These are phyloP conservation scores for Amphiduros pacificus DNA, from an alignment of 2,888 invertebrate genomes.

Conservation along the genomic window DNA sequence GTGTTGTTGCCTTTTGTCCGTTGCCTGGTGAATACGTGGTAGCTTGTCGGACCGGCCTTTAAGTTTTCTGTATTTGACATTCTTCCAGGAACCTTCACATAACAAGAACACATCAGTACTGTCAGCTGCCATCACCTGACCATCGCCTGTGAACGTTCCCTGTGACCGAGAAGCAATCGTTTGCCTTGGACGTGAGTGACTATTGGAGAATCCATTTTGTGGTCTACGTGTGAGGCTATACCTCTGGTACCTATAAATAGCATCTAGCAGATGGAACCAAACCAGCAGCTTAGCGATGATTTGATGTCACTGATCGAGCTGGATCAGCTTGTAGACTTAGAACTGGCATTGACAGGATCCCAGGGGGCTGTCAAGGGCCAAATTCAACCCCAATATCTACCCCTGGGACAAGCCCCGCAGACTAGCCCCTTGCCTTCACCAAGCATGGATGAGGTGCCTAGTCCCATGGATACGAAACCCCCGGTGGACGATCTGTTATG, in stretches of 20 bases:
- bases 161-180: too few species aligned
- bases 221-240: too few species aligned
- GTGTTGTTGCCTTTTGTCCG: background rate
- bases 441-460: background rate
- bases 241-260: too few species aligned
- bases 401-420: too few species aligned
- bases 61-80: background rate
- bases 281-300: slow-evolving; percentile 16
- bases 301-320: background rate
- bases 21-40: background rate
- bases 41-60: background rate
- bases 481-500: background rate
- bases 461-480: slow-evolving; percentile 1
- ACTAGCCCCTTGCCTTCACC: too few species aligned
- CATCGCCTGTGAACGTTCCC: too few species aligned
- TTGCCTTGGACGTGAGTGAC: too few species aligned
- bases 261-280: slow-evolving; percentile 14
- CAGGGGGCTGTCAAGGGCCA: slow-evolving; percentile 1
- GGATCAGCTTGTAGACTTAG: background rate
- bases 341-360: background rate
- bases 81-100: background rate
- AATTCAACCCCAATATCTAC: too few species aligned
- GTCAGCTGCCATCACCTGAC: too few species aligned
- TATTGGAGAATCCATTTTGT: too few species aligned
- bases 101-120: background rate